These are phyloP conservation scores for Pelodiscus sinensis DNA, from an alignment of 2,113 vertebrate genomes.

Conservation along the genomic window DNA sequence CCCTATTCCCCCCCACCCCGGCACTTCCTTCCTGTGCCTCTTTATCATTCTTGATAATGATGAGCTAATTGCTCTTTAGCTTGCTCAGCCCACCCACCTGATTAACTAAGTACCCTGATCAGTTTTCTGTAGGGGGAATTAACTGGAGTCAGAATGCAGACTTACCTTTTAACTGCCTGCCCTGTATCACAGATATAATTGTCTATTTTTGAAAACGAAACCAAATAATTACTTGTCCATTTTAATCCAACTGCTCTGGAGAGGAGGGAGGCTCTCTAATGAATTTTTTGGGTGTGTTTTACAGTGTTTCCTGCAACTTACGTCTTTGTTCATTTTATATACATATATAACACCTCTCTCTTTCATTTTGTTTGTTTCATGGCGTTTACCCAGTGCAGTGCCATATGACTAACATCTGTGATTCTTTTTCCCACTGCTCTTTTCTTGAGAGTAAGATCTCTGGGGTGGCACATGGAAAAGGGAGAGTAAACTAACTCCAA, in stretches of 20 bases:
- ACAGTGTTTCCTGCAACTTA: background rate
- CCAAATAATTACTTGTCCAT: background rate
- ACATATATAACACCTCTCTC: conserved; percentile 4
- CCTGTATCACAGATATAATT: background rate
- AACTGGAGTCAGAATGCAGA: background rate
- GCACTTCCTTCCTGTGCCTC: background rate
- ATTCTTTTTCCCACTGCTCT: background rate
- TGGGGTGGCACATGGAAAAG: conserved; percentile 40
- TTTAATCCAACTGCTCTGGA: background rate
- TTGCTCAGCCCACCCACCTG: background rate
- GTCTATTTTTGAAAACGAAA: background rate
- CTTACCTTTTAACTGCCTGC: background rate
- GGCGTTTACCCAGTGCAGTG: background rate
- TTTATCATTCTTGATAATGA: background rate
- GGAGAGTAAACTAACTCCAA: conserved; percentile 57
- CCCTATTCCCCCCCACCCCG: background rate
- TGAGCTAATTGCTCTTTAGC: background rate
- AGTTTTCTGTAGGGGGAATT: background rate
- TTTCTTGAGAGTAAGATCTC: conserved; percentile 42
- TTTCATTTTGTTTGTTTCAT: conserved; percentile 21
- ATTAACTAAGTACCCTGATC: background rate
- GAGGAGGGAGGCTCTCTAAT: background rate
- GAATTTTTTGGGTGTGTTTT: background rate
- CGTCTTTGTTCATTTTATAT: background rate
- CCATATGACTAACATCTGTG: background rate